These are phyloP conservation scores for Nomada goodeniana DNA, from an alignment of 2,888 invertebrate species.

Conservation along the genomic window DNA sequence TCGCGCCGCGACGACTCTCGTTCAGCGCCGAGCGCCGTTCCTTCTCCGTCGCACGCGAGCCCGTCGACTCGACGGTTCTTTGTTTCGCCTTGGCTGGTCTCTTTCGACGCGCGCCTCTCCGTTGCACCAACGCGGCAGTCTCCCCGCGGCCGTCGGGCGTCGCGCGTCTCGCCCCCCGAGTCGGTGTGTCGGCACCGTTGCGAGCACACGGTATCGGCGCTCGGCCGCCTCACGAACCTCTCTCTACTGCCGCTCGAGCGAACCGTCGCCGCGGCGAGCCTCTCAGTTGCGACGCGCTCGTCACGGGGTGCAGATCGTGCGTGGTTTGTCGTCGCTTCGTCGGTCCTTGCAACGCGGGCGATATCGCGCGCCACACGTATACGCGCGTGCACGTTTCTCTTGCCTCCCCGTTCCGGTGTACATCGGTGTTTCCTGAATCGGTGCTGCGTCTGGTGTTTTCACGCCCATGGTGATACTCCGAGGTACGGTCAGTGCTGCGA, in stretches of 20 bases:
- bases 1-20: slow-evolving; percentile 13
- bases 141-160: slow-evolving; percentile 23
- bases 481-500: background rate
- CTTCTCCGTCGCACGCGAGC: slow-evolving; percentile 7
- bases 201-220: slow-evolving; percentile 58
- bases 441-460: background rate
- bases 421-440: no score
- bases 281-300: slow-evolving; percentile 84
- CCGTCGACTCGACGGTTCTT: background rate
- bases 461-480: background rate
- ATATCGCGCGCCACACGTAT: slow-evolving; percentile 30
- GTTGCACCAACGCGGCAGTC: slow-evolving; percentile 27
- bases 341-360: slow-evolving; percentile 60
- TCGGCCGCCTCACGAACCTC: slow-evolving; percentile 68
- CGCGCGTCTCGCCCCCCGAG: slow-evolving; percentile 6
- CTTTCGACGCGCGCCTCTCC: slow-evolving; percentile 15
- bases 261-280: slow-evolving; percentile 79
- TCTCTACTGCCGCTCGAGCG: slow-evolving; percentile 71
- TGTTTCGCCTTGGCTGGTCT: slow-evolving; percentile 37
- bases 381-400: slow-evolving; percentile 40
- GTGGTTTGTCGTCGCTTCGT: slow-evolving; percentile 52
- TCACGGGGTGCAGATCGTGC: slow-evolving; percentile 83
- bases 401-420: slow-evolving; percentile 24
- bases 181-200: slow-evolving; percentile 17
- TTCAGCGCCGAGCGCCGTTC: background rate